Evolutionary conservation across 2,888 invertebrate genomes (phyloP).

Genomic region (Empis stercorea): DNA sequence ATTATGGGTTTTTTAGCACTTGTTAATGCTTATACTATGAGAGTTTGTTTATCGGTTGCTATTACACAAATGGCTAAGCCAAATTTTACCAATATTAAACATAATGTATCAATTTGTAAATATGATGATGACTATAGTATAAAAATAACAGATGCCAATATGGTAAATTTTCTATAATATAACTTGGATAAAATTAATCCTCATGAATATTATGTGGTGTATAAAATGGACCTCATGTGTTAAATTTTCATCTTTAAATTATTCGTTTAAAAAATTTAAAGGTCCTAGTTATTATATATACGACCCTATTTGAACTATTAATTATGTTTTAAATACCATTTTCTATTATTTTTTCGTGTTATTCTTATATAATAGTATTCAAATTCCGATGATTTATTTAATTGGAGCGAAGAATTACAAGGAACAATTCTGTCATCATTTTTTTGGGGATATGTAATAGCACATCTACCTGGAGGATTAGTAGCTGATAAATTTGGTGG

Average conservation of each 20-base stretch:
- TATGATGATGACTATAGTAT: no score
- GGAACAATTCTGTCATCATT: conserved; percentile 70
- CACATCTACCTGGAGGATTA: conserved; percentile 70
- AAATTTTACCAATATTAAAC: neutral
- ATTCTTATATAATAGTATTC: conserved; percentile 25
- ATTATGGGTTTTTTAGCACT: conserved; percentile 60
- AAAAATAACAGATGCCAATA: no score
- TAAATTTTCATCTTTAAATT: no score
- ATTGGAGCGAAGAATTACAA: conserved; percentile 58
- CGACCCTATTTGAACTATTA: no score
- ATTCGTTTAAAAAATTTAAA: no score
- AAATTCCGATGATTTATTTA: conserved; percentile 32
- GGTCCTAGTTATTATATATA: no score
- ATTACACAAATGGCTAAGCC: conserved; percentile 49
- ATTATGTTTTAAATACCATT: no score
- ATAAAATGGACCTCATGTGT: no score
- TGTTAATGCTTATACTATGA: conserved; percentile 64
- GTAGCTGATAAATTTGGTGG: conserved; percentile 68
- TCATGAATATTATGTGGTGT: no score
- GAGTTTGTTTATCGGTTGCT: conserved; percentile 55
- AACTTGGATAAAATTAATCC: neutral
- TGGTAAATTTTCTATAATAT: no score
- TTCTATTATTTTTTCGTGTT: neutral
- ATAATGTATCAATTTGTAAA: no score
- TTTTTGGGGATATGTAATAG: conserved; percentile 74